These are phyloP conservation scores for Philonicus albiceps DNA, from an alignment of 2,888 invertebrate genomes.

Conservation along the genomic window DNA sequence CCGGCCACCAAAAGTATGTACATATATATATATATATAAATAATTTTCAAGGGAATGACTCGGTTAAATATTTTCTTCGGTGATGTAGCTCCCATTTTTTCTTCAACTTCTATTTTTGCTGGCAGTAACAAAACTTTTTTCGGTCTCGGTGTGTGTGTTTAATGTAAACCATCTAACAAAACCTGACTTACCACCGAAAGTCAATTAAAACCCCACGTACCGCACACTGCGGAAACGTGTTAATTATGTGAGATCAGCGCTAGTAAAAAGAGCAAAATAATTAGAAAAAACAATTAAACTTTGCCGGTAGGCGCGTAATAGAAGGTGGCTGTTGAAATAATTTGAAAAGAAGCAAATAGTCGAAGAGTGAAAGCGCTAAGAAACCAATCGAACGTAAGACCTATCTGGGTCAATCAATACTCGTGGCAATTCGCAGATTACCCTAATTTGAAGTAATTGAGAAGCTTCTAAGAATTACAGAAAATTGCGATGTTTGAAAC, in stretches of 20 bases:
- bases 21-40: neutral
- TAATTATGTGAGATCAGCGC: neutral
- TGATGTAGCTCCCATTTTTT: neutral
- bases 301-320: neutral
- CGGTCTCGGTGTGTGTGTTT: neutral
- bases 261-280: neutral
- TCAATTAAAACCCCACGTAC: neutral
- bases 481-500: neutral
- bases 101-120: neutral
- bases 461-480: neutral
- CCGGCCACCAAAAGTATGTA: neutral
- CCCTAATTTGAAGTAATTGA: neutral
- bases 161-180: neutral
- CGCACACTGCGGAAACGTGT: neutral
- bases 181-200: neutral
- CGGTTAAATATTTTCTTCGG: neutral
- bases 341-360: neutral
- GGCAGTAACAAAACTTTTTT: neutral
- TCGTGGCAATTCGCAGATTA: neutral
- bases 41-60: neutral
- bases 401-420: slow-evolving; percentile 22
- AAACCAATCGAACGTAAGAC: neutral
- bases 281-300: neutral
- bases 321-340: neutral
- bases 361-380: neutral